A percentile compares a stretch with the other conserved stretches of the same genome.
These are phyloP conservation scores for Augochlora pura DNA, from an alignment of 1,140 invertebrate genomes.

Conservation along the genomic window DNA sequence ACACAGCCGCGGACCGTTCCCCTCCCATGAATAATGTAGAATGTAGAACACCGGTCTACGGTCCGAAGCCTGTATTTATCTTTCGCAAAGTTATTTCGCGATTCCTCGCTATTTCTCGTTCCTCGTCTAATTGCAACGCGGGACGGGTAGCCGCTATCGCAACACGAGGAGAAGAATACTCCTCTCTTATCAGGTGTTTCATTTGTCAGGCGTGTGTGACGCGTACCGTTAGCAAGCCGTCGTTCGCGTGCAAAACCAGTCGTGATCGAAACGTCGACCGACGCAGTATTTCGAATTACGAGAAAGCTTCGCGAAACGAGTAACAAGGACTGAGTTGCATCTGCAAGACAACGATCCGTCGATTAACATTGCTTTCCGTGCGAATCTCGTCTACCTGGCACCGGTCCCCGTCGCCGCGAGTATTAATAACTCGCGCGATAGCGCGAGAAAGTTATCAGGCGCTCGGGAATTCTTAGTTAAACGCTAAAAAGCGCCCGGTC, in stretches of 20 bases:
- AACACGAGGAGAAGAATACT: too few species aligned
- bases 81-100: constrained; percentile 24
- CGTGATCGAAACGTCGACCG: constrained; percentile 35
- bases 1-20: background rate
- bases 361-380: background rate
- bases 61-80: constrained; percentile 5
- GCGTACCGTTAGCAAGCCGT: constrained; percentile 53
- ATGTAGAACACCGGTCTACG: background rate
- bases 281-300: background rate
- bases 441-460: background rate
- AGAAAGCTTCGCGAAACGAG: background rate
- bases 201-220: constrained; percentile 44
- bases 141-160: too few species aligned
- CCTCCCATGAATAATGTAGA: constrained; percentile 30
- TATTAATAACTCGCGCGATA: constrained; percentile 21
- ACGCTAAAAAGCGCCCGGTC: constrained; percentile 22
- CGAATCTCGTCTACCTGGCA: background rate
- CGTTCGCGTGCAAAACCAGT: constrained; percentile 22
- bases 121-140: background rate
- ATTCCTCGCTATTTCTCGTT: background rate
- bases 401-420: background rate
- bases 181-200: constrained; percentile 28
- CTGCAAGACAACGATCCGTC: background rate
- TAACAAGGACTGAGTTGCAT: background rate
- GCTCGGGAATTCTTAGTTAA: constrained; percentile 35